Percentiles rank a stretch among this genome's conserved stretches.
phyloP scores from a whole-genome alignment of 2,888 invertebrate genomes.

The Xestia xanthographa region DNA sequence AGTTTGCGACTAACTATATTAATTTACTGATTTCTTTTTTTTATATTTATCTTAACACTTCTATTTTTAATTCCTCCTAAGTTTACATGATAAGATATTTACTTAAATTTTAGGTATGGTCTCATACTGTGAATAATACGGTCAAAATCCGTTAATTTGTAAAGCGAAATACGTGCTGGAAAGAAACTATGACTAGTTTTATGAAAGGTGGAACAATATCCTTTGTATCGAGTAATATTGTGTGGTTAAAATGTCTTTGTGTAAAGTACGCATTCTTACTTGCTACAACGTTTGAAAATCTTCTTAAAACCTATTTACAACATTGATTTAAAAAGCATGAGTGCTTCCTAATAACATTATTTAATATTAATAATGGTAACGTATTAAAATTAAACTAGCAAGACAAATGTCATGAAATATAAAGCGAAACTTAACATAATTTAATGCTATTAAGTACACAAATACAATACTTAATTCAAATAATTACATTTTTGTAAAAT shows the following conservation, averaged over 20 bases:
- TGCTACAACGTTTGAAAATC: neutral
- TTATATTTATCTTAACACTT: neutral
- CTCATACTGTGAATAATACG: conserved; percentile 25
- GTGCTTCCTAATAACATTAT: conserved; percentile 26
- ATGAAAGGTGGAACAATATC: conserved; percentile 8
- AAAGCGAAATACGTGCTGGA: conserved; percentile 6
- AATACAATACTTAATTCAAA: conserved; percentile 31
- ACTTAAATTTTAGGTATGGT: conserved; percentile 11
- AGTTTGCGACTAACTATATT: neutral
- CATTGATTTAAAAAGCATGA: conserved; percentile 27
- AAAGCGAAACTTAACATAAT: conserved; percentile 23
- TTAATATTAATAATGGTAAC: conserved; percentile 46
- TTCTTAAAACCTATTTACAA: conserved; percentile 42
- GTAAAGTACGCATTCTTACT: conserved; percentile 11
- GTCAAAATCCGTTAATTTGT: neutral
- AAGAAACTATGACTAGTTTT: conserved; percentile 41
- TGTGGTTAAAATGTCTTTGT: conserved; percentile 2
- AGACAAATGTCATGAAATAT: conserved; percentile 29
- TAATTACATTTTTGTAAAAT: conserved; percentile 3
- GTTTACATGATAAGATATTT: neutral
- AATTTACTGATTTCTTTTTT: neutral
- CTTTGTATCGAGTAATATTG: neutral
- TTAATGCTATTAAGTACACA: conserved; percentile 52
- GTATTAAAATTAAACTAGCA: conserved; percentile 20
- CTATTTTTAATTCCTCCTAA: conserved; percentile 12